Percentiles rank a stretch among this genome's conserved stretches.
phyloP scores from a whole-genome alignment of 2,888 invertebrate genomes.

The Xanthia icteritia region DNA sequence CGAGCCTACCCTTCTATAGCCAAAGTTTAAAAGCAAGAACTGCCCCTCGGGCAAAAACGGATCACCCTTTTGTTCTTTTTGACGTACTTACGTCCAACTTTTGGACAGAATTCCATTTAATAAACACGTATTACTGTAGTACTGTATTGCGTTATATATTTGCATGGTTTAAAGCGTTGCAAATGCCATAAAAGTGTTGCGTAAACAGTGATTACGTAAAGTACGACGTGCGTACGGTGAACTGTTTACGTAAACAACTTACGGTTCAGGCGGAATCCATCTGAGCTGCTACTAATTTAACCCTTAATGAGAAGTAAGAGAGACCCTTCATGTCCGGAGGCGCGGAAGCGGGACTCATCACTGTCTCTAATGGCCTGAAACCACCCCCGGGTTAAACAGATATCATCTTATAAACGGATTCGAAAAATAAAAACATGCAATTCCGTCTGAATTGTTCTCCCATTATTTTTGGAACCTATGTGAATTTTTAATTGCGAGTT shows the following conservation, averaged over 20 bases:
- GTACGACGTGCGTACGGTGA: conserved; percentile 66
- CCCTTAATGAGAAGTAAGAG: conserved; percentile 83
- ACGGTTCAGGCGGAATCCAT: conserved; percentile 73
- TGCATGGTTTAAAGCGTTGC: conserved; percentile 51
- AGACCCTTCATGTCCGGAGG: conserved; percentile 83
- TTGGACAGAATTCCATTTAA: conserved; percentile 41
- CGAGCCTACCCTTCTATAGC: conserved; percentile 78
- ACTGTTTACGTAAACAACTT: conserved; percentile 77
- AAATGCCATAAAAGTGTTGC: conserved; percentile 66
- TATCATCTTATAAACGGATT: conserved; percentile 79
- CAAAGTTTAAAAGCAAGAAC: conserved; percentile 85
- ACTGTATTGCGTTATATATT: conserved; percentile 37
- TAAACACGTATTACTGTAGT: conserved; percentile 34
- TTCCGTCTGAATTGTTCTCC: conserved; percentile 57
- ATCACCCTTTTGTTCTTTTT: conserved; percentile 78
- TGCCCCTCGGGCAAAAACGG: conserved; percentile 80
- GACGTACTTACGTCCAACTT: conserved; percentile 65
- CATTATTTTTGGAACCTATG: conserved; percentile 67
- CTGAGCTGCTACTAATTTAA: conserved; percentile 81
- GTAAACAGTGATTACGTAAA: conserved; percentile 70
- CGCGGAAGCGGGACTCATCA: conserved; percentile 86
- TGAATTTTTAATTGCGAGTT: conserved; percentile 58
- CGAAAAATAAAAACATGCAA: conserved; percentile 71
- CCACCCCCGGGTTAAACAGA: conserved; percentile 81
- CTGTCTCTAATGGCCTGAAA: conserved; percentile 84